Base-by-base conservation (phyloP, 1,140 invertebrate genomes). In the Drosophila varians region DNA sequence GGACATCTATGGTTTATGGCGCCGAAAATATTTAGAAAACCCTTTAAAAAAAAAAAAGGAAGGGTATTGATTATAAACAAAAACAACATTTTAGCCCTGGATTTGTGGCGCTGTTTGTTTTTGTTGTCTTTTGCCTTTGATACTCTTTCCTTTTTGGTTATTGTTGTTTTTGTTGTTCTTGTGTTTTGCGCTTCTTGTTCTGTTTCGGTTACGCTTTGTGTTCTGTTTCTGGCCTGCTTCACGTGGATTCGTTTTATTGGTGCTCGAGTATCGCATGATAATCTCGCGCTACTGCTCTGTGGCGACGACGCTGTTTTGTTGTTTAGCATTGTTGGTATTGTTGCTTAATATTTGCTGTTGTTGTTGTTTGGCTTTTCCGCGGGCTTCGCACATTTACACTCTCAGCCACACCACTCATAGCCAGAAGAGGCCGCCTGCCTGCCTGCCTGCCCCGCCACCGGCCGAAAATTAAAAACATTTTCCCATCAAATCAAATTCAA, bases 181-280 rank as follows among this genome's bases (percentile, higher is more conserved):
- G n/a, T 58, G 60, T 60, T 47, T 72, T 60, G 28, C 43, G 70
- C 48, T 62, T 60, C 64, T 69, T 54, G 18, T 74, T 73, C 58
- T 31, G 57, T 38, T 38, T 38, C 7, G 2, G 28, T 42, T 18
- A 19, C 38, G 38, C 38, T 42, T 42, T 42, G 38, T 42, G 18
- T 40, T 45, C 25, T 19, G n/a, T 19, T 68, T 47, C 58, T 62
- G 36, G 23, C 60, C 51, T 51, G 60, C 16, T 42, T 42, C 79
- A 83, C 90, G 87, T 90, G 87, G 87, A 83, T 90, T 87, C 75
- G 25, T 90, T 87, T 90, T 87, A 90, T 90, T 90, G 87, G 87
- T 83, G 68, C 75, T 76, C 55, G 42, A 71, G 68, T 86, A 89
- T 90, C 87, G 82, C 73, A 80, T 89, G 87, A 88, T 90, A 75